These are phyloP conservation scores for Heliangelus exortis DNA, from an alignment of 2,797 vertebrate species.

Conservation along the genomic window DNA sequence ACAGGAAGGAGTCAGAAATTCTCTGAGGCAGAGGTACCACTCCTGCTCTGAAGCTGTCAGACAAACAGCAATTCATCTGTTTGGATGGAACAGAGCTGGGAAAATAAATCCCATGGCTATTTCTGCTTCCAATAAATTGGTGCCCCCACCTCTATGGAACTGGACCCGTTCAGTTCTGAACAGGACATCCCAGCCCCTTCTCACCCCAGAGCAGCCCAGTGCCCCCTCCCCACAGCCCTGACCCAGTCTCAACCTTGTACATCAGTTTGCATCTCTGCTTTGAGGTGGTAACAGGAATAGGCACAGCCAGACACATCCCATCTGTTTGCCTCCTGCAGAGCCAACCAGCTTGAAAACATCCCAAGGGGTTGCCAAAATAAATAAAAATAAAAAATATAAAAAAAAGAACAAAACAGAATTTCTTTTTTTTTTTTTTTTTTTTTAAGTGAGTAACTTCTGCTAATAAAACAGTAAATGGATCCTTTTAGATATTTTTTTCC, in stretches of 20 bases:
- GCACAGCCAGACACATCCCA: background rate
- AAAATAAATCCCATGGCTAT: background rate
- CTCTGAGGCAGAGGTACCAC: background rate
- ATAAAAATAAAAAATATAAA: too few species aligned
- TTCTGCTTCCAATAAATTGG: background rate
- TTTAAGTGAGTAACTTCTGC: background rate
- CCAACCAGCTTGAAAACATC: background rate
- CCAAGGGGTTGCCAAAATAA: background rate
- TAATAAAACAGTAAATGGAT: background rate
- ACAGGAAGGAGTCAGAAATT: background rate
- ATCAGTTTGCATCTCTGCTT: background rate
- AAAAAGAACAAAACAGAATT: background rate
- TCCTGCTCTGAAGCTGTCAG: background rate
- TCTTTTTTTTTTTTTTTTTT: background rate
- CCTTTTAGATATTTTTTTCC: background rate
- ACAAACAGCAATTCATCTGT: background rate
- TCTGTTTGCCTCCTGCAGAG: background rate
- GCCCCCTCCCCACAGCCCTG: background rate
- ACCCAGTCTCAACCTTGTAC: background rate
- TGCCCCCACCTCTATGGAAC: background rate
- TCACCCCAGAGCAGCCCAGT: background rate
- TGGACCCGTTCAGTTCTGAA: background rate
- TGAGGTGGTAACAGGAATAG: background rate
- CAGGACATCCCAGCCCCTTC: background rate
- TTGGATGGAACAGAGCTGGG: background rate